phyloP scores from a whole-genome alignment of 2,113 vertebrate genomes.

The rat (Rattus norvegicus) region DNA sequence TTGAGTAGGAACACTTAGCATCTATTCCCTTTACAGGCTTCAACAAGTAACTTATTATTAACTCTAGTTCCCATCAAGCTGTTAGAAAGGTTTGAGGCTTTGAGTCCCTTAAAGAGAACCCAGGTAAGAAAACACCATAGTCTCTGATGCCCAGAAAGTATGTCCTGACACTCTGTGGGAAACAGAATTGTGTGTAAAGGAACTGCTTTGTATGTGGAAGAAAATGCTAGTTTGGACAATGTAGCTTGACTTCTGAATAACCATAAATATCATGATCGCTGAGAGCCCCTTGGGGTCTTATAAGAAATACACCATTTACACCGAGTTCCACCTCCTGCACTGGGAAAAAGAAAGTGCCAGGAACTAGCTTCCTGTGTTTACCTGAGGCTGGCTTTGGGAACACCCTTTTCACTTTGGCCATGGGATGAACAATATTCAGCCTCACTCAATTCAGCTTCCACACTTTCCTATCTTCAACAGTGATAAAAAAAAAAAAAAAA shows the following conservation, averaged over 20 bases:
- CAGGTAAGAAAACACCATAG: neutral
- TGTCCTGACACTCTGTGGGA: conserved; percentile 2
- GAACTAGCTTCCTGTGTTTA: neutral
- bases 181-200: conserved; percentile 21
- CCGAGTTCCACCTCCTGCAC: neutral
- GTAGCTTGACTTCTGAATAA: conserved; percentile 45
- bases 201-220: neutral
- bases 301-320: neutral
- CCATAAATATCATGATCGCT: neutral
- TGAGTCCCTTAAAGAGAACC: neutral
- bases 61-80: neutral
- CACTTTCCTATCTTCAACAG: neutral
- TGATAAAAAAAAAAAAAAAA: neutral
- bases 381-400: neutral
- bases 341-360: neutral
- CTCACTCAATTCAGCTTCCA: conserved; percentile 19
- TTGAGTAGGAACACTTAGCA: neutral
- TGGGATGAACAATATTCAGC: neutral
- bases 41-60: neutral
- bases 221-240: conserved; percentile 26
- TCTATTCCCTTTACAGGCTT: neutral
- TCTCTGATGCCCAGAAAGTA: conserved; percentile 22
- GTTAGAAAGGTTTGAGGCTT: neutral
- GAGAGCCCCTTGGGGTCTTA: neutral
- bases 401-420: neutral